Base-by-base conservation (phyloP, 2,113 vertebrate species). In the Polypterus senegalus region DNA sequence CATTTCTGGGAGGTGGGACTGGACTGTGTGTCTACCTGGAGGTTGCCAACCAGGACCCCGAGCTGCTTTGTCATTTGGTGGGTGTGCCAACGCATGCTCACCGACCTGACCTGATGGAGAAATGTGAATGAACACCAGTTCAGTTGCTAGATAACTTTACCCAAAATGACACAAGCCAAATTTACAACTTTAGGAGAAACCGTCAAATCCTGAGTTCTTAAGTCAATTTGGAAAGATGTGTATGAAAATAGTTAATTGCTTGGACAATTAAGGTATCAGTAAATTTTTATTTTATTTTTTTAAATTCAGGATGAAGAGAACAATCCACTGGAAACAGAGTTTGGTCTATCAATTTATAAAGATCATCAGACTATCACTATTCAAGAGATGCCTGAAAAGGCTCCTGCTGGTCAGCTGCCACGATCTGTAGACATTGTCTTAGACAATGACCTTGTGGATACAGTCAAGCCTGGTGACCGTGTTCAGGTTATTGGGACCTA, bases 341-440 rank as follows among this genome's bases (percentile, higher is more conserved):
- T 87, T 45, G 95, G 95, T 6, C 85, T 97, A 59, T 99, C 95
- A 0, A 70, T 88, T 58, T 98, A 99, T 74, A 97, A 93, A 69
- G 96, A 99, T 71, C 93, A 98, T 73, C 96, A 98, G 79, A 94
- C 86, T 64, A 87, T 98, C 79, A 94, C 92, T 1, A 92, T 99
- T 59, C 95, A 98, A 84, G 96, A 99, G 84, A 99, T 99, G 96
- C 96, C 96, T 0, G 96, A 99, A 79, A 99, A 99, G 63, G 93
- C 96, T 3, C 96, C 96, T 0, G 95, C 96, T 0, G 96, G 96
- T n/a, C 95, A 99, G 76, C 88, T 99, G 45, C 96, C 96, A 0
- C 93, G 96, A 65, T 98, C 95, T 0, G 89, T 97, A 75, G 94
- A 98, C 3, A 86, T 99, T 60, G 80, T 99, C 65, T 77, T 99